Evolutionary conservation across 2,888 invertebrate genomes (phyloP).

Genomic region (Pseudococcus longispinus): DNA sequence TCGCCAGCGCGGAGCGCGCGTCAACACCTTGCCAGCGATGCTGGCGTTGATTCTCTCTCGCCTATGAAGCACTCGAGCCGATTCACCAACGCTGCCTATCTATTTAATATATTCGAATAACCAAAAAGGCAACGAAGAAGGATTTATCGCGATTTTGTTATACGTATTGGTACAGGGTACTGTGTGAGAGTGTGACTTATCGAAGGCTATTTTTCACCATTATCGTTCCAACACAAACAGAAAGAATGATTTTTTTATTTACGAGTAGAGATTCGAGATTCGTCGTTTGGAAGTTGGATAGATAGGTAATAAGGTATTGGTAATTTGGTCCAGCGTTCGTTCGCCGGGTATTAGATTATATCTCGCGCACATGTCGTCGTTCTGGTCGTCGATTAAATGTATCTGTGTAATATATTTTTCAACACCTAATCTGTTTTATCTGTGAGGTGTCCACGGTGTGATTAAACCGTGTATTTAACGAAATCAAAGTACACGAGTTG

Average conservation of each 20-base stretch:
- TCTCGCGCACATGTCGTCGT: background rate
- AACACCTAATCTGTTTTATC: background rate
- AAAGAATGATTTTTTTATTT: background rate
- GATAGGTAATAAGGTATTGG: background rate
- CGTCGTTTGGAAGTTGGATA: background rate
- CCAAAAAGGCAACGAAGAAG: background rate
- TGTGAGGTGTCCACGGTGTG: background rate
- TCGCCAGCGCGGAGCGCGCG: background rate
- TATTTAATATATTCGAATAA: background rate
- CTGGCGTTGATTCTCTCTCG: background rate
- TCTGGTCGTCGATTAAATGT: background rate
- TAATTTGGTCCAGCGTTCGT: background rate
- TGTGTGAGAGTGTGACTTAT: background rate
- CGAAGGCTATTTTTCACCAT: background rate
- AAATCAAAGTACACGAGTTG: too few relatives aligned
- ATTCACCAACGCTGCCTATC: background rate
- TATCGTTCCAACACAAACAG: background rate
- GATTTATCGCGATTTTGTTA: background rate
- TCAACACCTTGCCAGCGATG: background rate
- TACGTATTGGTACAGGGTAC: background rate
- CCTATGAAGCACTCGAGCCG: background rate
- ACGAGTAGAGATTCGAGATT: background rate
- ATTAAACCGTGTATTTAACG: background rate
- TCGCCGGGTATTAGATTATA: background rate
- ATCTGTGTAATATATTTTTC: background rate